phyloP scores from a whole-genome alignment of 2,888 invertebrate genomes.

The Ochropleura leucogaster region DNA sequence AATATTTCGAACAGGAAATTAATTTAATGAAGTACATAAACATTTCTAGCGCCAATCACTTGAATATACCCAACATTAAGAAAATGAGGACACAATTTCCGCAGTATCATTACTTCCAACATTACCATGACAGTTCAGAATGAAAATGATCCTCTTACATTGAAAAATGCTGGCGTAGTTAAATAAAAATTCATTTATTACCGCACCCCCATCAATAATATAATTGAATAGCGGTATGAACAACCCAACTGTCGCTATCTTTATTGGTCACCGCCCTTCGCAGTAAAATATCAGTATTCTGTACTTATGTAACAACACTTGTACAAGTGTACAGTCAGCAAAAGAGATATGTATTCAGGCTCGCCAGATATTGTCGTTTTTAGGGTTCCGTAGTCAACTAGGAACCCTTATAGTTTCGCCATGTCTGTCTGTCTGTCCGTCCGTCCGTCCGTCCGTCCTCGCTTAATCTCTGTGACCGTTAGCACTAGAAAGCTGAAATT shows the following conservation, averaged over 20 bases:
- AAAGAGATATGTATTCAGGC: no score
- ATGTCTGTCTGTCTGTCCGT: no score
- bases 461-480: no score
- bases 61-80: conserved; percentile 22
- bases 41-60: conserved; percentile 31
- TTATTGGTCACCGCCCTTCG: conserved; percentile 51
- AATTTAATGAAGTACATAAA: conserved; percentile 29
- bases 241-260: conserved; percentile 58
- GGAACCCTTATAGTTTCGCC: no score
- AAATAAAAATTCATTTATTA: conserved; percentile 58
- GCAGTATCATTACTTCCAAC: conserved; percentile 35
- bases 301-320: conserved; percentile 17
- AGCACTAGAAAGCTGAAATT: no score
- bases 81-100: conserved; percentile 45
- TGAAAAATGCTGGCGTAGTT: conserved; percentile 38
- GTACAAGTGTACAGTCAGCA: not conserved
- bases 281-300: conserved; percentile 31
- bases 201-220: conserved; percentile 64
- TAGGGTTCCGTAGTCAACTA: no score
- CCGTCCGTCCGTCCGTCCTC: no score
- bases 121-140: conserved; percentile 45
- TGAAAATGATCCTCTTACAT: conserved; percentile 38
- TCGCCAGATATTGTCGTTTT: no score
- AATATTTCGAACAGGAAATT: conserved; percentile 24
- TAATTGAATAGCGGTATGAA: conserved; percentile 60